A percentile compares a stretch with the other conserved stretches of the same genome.
phyloP scores from a whole-genome alignment of 2,113 vertebrate species.

The Perccottus glenii region DNA sequence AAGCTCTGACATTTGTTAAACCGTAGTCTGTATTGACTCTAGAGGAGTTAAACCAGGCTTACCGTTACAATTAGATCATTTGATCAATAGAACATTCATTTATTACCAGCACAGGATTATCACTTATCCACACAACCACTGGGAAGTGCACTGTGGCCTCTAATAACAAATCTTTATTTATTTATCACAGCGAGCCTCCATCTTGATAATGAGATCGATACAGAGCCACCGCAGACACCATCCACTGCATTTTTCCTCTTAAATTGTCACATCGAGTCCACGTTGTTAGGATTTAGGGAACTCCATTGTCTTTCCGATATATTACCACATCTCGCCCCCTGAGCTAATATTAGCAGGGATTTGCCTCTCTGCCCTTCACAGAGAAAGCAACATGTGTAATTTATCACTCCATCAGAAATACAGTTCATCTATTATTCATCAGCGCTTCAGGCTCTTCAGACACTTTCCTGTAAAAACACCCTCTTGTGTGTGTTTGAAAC shows the following conservation, averaged over 20 bases:
- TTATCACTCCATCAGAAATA: constrained; percentile 31
- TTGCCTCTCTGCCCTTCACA: constrained; percentile 17
- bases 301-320: neutral
- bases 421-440: constrained; percentile 51
- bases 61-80: neutral
- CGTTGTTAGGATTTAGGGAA: neutral
- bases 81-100: too few relatives aligned
- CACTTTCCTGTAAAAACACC: constrained; percentile 14
- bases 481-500: constrained; percentile 9
- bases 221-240: neutral
- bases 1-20: too few relatives aligned
- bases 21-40: too few relatives aligned
- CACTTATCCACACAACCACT: constrained; percentile 5
- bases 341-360: constrained; percentile 16
- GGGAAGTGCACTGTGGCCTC: neutral
- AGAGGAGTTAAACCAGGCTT: neutral
- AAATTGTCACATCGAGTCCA: neutral
- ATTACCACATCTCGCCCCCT: neutral
- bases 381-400: constrained; percentile 12
- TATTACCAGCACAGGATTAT: neutral
- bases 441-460: constrained; percentile 16
- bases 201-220: constrained; percentile 9
- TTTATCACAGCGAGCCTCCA: neutral
- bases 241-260: neutral
- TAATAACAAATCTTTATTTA: constrained; percentile 1